Evolutionary conservation across 2,797 vertebrate genomes (phyloP), one percentile per base, ranked within the genome.

Genomic region (Lutjanus campechanus): DNA sequence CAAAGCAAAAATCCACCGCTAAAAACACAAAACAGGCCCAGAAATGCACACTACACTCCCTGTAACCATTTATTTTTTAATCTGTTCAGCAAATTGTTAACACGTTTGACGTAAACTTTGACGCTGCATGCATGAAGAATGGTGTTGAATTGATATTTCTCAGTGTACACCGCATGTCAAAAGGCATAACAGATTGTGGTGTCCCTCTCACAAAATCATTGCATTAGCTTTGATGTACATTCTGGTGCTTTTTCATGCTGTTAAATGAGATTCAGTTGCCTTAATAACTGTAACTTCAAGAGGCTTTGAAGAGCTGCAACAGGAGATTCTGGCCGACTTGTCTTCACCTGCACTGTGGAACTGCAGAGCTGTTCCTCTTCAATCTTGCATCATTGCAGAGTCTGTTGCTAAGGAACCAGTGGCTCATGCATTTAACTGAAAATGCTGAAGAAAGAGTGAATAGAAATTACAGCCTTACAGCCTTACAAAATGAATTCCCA

Each of bases 331-430:
- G 64, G 72, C 77, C 63, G 77, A 88, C 85, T 91, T 82, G 75
- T 86, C 85, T 92, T 92, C 91, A 93, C 93, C 94, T 96, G 90
- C 86, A 78, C 89, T 76, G 86, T 88, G 90, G 90, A 91, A 88
- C 94, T 94, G 94, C 95, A 93, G 91, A 93, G 93, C 88, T 84
- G 76, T 87, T 93, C 87, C 92, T 92, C 92, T 89, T 95, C 92
- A 89, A 83, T 93, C 91, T 90, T 92, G 93, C 92, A 94, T 95
- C 95, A 94, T 94, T 94, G 92, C 94, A 83, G 93, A 93, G 93
- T 92, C 95, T 95, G 96, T 96, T 96, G 96, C 96, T 96, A 95
- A 95, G 96, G 83, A 96, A 96, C 95, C 90, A 76, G 91, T 76
- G 82, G 91, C 89, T 94, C 92, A 76, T 93, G 91, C 89, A 92